Percentiles rank a stretch among this genome's conserved stretches.
Evolutionary conservation across 92 coral and sea anemone species (phyloP).

Genomic region (Phenganax stokvisi): DNA sequence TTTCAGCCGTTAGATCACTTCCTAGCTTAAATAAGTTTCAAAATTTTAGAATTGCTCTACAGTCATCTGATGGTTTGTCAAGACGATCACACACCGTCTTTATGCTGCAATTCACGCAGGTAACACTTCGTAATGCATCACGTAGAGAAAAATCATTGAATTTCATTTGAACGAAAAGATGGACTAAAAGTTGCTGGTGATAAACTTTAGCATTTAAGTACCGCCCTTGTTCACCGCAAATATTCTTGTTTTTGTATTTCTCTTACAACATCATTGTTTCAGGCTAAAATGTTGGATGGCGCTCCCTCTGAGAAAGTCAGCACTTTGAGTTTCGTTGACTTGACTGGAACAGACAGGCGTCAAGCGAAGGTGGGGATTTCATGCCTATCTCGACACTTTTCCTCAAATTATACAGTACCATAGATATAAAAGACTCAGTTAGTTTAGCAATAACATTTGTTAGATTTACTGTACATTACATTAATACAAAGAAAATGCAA

Average conservation of each 20-base stretch:
- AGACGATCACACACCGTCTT: constrained; percentile 91
- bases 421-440: too few species aligned
- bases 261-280: not conserved
- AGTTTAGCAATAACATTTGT: too few species aligned
- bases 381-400: not conserved
- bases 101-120: constrained; percentile 85
- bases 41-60: constrained; percentile 28
- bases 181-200: not conserved
- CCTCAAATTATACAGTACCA: not conserved
- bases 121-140: constrained; percentile 1
- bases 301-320: constrained; percentile 89
- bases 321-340: constrained; percentile 72
- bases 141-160: not conserved
- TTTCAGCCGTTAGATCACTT: not conserved
- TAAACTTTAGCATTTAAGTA: not conserved
- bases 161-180: too few species aligned
- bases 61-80: constrained; percentile 75
- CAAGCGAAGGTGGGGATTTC: constrained; percentile 64
- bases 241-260: not conserved
- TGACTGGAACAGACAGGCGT: constrained; percentile 82
- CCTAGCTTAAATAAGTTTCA: not conserved
- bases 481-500: too few species aligned
- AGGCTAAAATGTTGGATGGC: constrained; percentile 83
- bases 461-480: too few species aligned
- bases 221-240: not conserved